Base-by-base conservation (phyloP, 2,888 invertebrate species). In the Arctia plantaginis region DNA sequence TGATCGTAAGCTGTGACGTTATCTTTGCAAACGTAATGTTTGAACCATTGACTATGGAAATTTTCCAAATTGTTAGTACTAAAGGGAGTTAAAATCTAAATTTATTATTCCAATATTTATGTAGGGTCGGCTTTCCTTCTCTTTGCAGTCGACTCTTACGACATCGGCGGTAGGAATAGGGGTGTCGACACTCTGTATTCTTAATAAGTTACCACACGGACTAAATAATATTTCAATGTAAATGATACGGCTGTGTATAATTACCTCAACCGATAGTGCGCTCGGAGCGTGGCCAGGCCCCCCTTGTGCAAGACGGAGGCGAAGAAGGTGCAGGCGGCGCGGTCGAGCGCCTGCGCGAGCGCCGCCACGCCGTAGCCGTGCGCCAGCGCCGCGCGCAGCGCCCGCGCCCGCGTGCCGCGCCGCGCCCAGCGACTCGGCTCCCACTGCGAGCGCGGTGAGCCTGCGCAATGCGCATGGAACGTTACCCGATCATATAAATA, bases 341-440 rank as follows among this genome's bases (percentile, higher is more conserved):
- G 98, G 92, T 99, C 98, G 71, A 99, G 93, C 90, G 98, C 98
- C 90, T 99, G 98, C 2, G 98, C 98, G 51, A 99, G 94, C 0
- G 98, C 98, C n/a, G 98, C 95, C 3, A 98, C 98, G 89, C 98
- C 98, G 94, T 98, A 99, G 0, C 97, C 97, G 84, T 98, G 97
- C 73, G 97, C 96, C 78, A 97, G 96, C 0, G 98, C 98, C 44
- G 97, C 96, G 0, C 97, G 95, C 90, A 98, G 98, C 59, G 98
- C 96, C 77, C 98, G 96, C 10, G 97, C 97, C 23, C 98, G 96
- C 80, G 97, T 97, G 90, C 97, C 96, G 77, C 97, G 96, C 69
- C 97, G 96, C 87, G 98, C 97, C 95, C 98, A 98, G 87, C 98
- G 98, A 0, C 90, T 84, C 0, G 84, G 80, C 71, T 89, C 89